Conservation (phyloP, 2,113 vertebrate genomes). For the Ochotona curzoniae region DNA sequence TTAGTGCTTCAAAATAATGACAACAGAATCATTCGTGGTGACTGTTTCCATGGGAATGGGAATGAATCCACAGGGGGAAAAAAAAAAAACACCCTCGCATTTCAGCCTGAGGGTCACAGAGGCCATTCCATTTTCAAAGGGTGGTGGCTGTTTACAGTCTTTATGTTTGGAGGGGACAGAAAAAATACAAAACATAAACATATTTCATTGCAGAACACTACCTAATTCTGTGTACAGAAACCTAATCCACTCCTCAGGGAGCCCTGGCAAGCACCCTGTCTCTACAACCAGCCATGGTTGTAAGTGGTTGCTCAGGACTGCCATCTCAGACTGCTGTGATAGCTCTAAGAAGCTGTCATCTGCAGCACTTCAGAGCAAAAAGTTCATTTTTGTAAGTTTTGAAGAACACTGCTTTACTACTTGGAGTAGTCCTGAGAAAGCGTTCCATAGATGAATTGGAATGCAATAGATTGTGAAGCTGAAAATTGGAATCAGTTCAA, state of each 20-base stretch:
- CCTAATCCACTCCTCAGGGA: slow-evolving; percentile 11
- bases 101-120: slow-evolving; percentile 78
- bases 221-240: slow-evolving; percentile 56
- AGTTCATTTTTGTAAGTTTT: neutral
- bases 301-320: neutral
- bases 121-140: slow-evolving; percentile 80
- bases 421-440: neutral
- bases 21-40: slow-evolving; percentile 67
- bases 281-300: neutral
- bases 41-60: slow-evolving; percentile 79
- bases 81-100: slow-evolving; percentile 71
- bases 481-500: slow-evolving; percentile 60
- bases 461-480: slow-evolving; percentile 15
- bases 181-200: slow-evolving; percentile 73
- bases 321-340: neutral
- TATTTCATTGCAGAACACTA: slow-evolving; percentile 63
- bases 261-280: neutral
- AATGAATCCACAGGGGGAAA: slow-evolving; percentile 50
- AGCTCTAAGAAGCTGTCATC: slow-evolving; percentile 16
- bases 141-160: slow-evolving; percentile 65
- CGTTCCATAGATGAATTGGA: slow-evolving; percentile 15
- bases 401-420: slow-evolving; percentile 32
- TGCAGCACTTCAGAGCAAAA: neutral
- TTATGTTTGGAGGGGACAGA: slow-evolving; percentile 58
- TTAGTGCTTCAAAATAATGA: slow-evolving; percentile 71